Percentiles rank a stretch among this genome's conserved stretches.
These are phyloP conservation scores for Picus viridis DNA, from an alignment of 2,797 vertebrate genomes.

Conservation along the genomic window DNA sequence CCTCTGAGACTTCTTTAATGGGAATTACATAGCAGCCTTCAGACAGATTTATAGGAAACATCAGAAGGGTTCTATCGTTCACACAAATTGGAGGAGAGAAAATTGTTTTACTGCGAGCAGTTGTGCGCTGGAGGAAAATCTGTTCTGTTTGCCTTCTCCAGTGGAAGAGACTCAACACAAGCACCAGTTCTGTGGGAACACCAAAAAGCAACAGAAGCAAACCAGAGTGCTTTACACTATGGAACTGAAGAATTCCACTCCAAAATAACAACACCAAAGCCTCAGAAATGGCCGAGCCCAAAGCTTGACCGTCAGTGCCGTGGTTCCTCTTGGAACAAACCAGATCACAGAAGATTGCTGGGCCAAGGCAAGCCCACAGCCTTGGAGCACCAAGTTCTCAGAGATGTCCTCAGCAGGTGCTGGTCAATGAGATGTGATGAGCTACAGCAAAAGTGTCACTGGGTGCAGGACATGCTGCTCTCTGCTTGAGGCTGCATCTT, in stretches of 20 bases:
- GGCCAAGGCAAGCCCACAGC: background rate
- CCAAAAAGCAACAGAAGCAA: background rate
- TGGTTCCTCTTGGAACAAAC: fast-evolving
- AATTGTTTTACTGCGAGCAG: background rate
- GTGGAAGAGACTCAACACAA: background rate
- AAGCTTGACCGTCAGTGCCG: background rate
- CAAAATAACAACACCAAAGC: background rate
- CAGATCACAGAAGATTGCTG: background rate
- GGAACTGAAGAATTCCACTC: background rate
- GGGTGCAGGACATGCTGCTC: background rate
- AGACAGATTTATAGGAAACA: background rate
- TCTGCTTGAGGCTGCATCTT: background rate
- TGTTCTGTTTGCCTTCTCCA: background rate
- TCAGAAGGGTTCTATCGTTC: background rate
- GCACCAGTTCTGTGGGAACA: background rate
- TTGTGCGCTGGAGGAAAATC: background rate
- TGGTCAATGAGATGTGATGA: too few relatives aligned
- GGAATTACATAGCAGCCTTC: background rate
- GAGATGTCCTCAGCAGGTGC: background rate
- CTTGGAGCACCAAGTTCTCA: background rate
- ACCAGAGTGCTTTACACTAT: background rate
- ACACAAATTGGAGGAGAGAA: background rate
- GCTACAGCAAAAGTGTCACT: too few relatives aligned
- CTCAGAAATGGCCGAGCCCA: background rate
- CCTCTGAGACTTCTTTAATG: background rate